phyloP scores from a whole-genome alignment of 2,888 invertebrate species.

The Carcina quercana region DNA sequence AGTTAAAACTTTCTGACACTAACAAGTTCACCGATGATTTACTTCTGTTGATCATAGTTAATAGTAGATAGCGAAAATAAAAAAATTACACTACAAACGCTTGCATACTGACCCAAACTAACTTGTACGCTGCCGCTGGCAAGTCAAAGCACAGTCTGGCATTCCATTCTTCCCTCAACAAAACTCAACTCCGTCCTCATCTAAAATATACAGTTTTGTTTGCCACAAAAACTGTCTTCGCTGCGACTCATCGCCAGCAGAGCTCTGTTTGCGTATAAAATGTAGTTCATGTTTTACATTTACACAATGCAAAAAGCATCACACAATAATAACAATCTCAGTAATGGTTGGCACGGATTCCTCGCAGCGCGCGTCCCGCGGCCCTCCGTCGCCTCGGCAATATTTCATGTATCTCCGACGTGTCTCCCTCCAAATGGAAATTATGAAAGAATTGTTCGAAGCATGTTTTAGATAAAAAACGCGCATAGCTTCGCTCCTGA shows the following conservation, averaged over 20 bases:
- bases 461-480: constrained; percentile 2
- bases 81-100: too few relatives aligned
- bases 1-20: too few relatives aligned
- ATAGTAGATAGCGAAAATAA: too few relatives aligned
- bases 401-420: constrained; percentile 32
- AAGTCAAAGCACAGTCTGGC: too few relatives aligned
- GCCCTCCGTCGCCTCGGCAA: constrained; percentile 16
- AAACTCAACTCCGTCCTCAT: too few relatives aligned
- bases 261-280: constrained; percentile 5
- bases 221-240: constrained; percentile 5
- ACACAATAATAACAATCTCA: constrained; percentile 28
- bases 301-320: constrained; percentile 22
- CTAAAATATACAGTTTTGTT: constrained; percentile 6
- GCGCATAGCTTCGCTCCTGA: neutral
- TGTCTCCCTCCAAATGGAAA: constrained; percentile 26
- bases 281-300: constrained; percentile 13
- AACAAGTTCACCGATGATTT: too few relatives aligned
- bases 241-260: neutral
- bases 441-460: constrained; percentile 19
- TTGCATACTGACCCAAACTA: too few relatives aligned
- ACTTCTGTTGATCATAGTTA: too few relatives aligned
- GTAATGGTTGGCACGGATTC: constrained; percentile 30
- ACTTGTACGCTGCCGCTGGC: too few relatives aligned
- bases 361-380: constrained; percentile 24
- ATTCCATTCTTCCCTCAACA: too few relatives aligned